phyloP scores from a whole-genome alignment of 1,140 invertebrate genomes.

The Drosophila neocordata region DNA sequence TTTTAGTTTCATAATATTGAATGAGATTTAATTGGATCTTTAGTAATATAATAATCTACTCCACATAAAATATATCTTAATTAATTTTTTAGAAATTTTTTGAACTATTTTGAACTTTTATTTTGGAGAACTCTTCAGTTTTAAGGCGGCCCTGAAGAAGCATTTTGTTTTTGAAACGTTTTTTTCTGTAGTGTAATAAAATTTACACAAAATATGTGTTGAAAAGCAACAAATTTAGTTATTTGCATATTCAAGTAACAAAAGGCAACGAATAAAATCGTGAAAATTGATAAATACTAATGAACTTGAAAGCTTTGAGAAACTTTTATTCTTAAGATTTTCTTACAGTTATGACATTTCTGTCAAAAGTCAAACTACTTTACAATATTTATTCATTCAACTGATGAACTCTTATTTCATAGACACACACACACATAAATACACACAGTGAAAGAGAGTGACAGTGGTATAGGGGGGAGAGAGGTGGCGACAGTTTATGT shows the following conservation, averaged over 20 bases:
- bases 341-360: conserved; percentile 66
- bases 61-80: no score
- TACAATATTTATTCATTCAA: conserved; percentile 66
- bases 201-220: conserved; percentile 70
- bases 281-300: conserved; percentile 71
- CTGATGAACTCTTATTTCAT: conserved; percentile 41
- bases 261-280: conserved; percentile 42
- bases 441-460: background rate
- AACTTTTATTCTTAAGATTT: conserved; percentile 15
- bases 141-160: conserved; percentile 31
- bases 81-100: no score
- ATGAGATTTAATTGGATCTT: no score
- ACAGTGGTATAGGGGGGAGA: conserved; percentile 27
- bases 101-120: no score
- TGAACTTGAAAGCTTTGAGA: background rate
- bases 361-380: conserved; percentile 78
- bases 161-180: conserved; percentile 42
- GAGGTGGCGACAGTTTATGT: conserved; percentile 57
- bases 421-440: conserved; percentile 14
- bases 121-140: background rate
- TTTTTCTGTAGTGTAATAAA: conserved; percentile 62
- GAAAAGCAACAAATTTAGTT: conserved; percentile 63
- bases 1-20: no score
- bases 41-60: no score
- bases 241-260: conserved; percentile 66